Base-by-base conservation (phyloP, 2,113 vertebrate genomes). In the Channa argus region DNA sequence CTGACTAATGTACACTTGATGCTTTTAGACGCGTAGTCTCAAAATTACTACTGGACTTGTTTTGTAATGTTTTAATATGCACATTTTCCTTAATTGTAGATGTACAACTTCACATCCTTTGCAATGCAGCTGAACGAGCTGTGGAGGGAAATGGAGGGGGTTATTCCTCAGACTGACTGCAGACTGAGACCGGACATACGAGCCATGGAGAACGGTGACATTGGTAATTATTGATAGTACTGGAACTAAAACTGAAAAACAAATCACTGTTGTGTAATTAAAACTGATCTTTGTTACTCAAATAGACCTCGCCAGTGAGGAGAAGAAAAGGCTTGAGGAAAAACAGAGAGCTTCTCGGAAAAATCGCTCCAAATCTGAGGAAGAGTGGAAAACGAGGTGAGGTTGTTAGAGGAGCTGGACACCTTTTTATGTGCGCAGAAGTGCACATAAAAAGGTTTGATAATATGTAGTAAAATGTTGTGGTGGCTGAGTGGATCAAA, bases 201-300 rank as follows among this genome's bases (percentile, higher is more conserved):
- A 84, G 97, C 98, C 75, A 99, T 99, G 98, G 98, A 99, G 89
- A 99, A 98, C 2, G 98, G 98, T 71, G 96, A 99, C 84, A 99
- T 98, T 65, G 98, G 98, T 99, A 94, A 92, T 5, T 5, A 55
- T 3, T 44, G 33, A 3, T 36, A 0, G 34, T 6, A 36, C 7
- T 2, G 8, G 14, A 10, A 12, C 43, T 34, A 4, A 47, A 54
- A 38, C 15, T 24, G 24, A 45, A 14, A 46, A 46, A 46, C 1
- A 45, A 11, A 55, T 34, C 5, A 11, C 15, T 6, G 12, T 13
- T 1, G 37, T 47, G 38, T 10, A 24, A 10, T 8, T 0, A 14
- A 5, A 49, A 4, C 49, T 14, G 1, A 1, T 9, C 13, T 51
- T 51, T 14, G 4, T 13, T 11, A 33, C 38, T 34, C 13, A 15